Percentiles rank a stretch among this genome's conserved stretches.
phyloP scores from a whole-genome alignment of 2,113 vertebrate species.

The Antechinus stuartii region DNA sequence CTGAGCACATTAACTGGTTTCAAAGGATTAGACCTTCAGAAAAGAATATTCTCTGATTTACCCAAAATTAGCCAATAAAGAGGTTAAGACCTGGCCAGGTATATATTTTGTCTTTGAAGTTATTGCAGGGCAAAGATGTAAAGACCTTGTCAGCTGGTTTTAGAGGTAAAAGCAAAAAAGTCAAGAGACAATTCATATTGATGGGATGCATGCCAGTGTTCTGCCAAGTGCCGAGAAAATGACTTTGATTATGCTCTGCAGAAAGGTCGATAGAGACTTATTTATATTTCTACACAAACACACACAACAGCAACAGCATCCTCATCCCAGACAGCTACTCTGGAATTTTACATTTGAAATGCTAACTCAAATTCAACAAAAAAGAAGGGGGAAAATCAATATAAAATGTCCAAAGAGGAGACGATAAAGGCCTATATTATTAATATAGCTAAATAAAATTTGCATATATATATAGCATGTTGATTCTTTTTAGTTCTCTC shows the following conservation, averaged over 20 bases:
- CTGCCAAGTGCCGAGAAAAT: not conserved
- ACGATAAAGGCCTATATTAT: not conserved
- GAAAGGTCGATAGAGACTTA: not conserved
- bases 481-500: not conserved
- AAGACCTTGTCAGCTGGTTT: not conserved
- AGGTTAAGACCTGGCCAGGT: not conserved
- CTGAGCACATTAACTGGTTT: not conserved
- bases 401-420: not conserved
- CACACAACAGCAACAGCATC: too few relatives aligned
- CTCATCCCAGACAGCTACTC: not conserved
- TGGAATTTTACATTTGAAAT: not conserved
- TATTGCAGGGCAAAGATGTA: not conserved
- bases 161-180: not conserved
- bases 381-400: not conserved
- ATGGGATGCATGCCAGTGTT: not conserved
- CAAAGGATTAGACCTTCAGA: not conserved
- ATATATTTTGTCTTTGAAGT: not conserved
- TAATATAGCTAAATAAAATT: not conserved
- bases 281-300: not conserved
- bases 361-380: not conserved
- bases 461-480: not conserved
- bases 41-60: not conserved
- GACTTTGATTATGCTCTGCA: not conserved
- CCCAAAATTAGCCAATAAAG: not conserved
- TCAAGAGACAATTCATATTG: not conserved